These are phyloP conservation scores for Flexamia atlantica DNA, from an alignment of 2,888 invertebrate species.

Conservation along the genomic window DNA sequence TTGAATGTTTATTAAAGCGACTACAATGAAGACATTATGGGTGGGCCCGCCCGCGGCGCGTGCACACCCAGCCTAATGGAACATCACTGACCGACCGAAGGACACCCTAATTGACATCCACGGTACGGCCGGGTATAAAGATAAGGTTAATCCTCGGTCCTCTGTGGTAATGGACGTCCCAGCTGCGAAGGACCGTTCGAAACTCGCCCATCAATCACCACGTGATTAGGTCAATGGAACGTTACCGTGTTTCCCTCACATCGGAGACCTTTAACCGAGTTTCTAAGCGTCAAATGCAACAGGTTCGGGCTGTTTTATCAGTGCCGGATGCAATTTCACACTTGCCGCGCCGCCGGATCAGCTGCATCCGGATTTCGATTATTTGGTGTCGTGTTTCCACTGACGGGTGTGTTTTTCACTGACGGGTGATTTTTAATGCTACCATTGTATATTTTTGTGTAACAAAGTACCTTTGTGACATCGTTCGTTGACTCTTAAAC, in stretches of 20 bases:
- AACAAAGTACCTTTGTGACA: too few relatives aligned
- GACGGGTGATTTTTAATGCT: too few relatives aligned
- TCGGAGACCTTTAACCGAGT: constrained; percentile 9
- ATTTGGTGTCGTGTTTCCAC: too few relatives aligned
- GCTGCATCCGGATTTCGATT: constrained; percentile 29
- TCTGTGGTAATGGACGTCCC: neutral
- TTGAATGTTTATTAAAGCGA: constrained; percentile 53
- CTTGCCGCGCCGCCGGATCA: constrained; percentile 30
- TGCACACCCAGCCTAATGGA: constrained; percentile 53
- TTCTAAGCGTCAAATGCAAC: neutral
- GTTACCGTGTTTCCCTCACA: neutral
- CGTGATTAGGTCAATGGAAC: neutral
- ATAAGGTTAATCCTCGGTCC: constrained; percentile 14
- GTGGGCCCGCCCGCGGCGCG: constrained; percentile 47
- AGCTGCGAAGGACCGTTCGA: neutral
- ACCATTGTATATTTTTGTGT: too few relatives aligned
- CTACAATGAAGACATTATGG: constrained; percentile 51
- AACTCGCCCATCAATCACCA: neutral
- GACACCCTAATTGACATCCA: constrained; percentile 47
- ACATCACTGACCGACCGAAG: constrained; percentile 16
- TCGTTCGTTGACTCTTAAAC: too few relatives aligned
- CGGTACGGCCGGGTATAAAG: constrained; percentile 33
- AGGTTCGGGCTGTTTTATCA: constrained; percentile 20
- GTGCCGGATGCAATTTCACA: constrained; percentile 49
- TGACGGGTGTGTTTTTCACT: too few relatives aligned